phyloP scores from a whole-genome alignment of 2,113 vertebrate genomes.

The Orthonyx spaldingii region DNA sequence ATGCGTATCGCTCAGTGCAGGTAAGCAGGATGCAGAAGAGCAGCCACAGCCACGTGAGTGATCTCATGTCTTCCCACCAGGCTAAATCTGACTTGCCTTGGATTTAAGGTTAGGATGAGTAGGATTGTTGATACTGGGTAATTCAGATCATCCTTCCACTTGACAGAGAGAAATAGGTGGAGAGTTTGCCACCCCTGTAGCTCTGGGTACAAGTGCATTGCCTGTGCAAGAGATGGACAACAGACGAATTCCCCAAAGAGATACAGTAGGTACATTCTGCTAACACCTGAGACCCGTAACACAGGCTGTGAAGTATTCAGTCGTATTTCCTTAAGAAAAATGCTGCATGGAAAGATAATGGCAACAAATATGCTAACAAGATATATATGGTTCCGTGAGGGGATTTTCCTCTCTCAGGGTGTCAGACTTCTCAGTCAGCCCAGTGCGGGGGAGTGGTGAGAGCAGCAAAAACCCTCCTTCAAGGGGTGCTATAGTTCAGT shows the following conservation, averaged over 20 bases:
- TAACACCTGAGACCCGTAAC: not conserved
- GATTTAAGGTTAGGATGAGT: not conserved
- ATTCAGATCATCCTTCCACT: not conserved
- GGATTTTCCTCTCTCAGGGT: not conserved
- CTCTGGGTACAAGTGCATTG: not conserved
- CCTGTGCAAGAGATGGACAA: not conserved
- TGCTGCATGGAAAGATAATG: not conserved
- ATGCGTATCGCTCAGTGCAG: fast-evolving
- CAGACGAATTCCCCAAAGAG: not conserved
- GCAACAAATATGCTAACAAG: not conserved
- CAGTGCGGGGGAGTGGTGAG: not conserved
- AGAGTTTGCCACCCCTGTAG: not conserved
- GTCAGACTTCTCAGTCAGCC: not conserved
- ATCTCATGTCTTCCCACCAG: not conserved
- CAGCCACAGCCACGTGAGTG: not conserved
- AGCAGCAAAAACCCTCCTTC: not conserved
- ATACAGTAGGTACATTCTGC: not conserved
- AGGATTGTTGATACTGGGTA: not conserved
- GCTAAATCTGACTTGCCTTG: not conserved
- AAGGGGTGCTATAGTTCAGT: not conserved
- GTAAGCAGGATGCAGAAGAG: not conserved
- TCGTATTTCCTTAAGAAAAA: not conserved
- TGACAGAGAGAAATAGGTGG: not conserved
- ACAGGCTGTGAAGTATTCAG: not conserved
- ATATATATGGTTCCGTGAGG: not conserved